Percentiles rank a stretch among this genome's conserved stretches.
These are phyloP conservation scores for Thalpophila matura DNA, from an alignment of 2,888 invertebrate genomes.

Conservation along the genomic window DNA sequence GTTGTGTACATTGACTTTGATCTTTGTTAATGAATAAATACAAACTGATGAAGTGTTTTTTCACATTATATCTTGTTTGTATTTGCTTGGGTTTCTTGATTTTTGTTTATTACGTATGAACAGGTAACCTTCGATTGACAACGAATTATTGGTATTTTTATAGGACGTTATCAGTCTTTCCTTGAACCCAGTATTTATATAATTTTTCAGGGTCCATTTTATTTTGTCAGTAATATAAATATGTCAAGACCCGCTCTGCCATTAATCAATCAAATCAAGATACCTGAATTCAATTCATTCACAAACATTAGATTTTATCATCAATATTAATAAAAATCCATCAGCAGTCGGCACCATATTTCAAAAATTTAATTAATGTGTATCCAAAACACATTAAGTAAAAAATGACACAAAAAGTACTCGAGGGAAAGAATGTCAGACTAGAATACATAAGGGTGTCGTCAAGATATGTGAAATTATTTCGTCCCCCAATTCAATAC, in stretches of 20 bases:
- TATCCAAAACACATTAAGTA: conserved; percentile 56
- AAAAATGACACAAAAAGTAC: conserved; percentile 59
- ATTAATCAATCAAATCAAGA: conserved; percentile 55
- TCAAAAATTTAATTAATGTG: conserved; percentile 62
- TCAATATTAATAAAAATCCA: conserved; percentile 67
- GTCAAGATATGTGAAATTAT: conserved; percentile 77
- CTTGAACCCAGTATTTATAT: not conserved
- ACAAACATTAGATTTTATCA: conserved; percentile 57
- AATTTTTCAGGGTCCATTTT: not conserved
- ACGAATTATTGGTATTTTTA: too few species aligned
- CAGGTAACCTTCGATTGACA: too few species aligned
- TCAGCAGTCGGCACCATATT: conserved; percentile 36
- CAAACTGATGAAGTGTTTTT: conserved; percentile 1
- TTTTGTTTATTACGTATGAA: not conserved
- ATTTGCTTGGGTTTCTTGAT: not conserved
- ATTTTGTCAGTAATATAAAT: conserved; percentile 3
- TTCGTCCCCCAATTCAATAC: conserved; percentile 74
- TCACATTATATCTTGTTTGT: not conserved
- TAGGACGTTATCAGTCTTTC: not conserved
- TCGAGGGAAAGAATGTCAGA: conserved; percentile 59
- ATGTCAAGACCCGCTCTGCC: conserved; percentile 8
- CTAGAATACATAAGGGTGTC: conserved; percentile 66
- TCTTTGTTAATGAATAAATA: conserved; percentile 2
- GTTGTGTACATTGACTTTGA: conserved; percentile 2
- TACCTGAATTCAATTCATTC: conserved; percentile 46